A percentile compares a stretch with the other conserved stretches of the same genome.
Conservation (phyloP, 2,113 vertebrate species). For the Pteropus alecto region DNA sequence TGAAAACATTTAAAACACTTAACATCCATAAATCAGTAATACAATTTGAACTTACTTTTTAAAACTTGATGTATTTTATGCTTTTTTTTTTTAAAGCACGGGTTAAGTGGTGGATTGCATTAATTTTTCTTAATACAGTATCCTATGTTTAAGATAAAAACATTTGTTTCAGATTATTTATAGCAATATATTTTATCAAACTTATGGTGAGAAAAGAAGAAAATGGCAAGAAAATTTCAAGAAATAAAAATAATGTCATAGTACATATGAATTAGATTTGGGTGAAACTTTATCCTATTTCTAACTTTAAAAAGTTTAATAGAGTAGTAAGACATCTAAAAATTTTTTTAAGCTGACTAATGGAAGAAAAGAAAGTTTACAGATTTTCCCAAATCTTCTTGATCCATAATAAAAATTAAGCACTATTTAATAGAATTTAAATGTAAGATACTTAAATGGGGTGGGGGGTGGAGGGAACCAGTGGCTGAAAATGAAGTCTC, state of each 20-base stretch:
- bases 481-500: not conserved
- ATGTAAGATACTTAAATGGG: not conserved
- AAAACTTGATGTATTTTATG: not conserved
- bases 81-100: not conserved
- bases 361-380: conserved; percentile 18
- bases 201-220: not conserved
- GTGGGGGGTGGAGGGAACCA: not conserved
- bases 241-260: conserved; percentile 8
- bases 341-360: not conserved
- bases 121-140: not conserved
- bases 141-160: not conserved
- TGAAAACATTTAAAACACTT: conserved; percentile 1
- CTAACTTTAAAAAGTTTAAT: conserved; percentile 19
- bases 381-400: conserved; percentile 2
- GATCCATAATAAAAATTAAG: conserved; percentile 38
- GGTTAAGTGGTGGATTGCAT: not conserved
- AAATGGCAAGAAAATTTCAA: conserved; percentile 14
- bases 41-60: not conserved
- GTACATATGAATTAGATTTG: not conserved
- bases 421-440: not conserved
- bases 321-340: not conserved
- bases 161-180: not conserved
- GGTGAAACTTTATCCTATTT: not conserved
- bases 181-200: conserved; percentile 4
- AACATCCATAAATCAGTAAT: not conserved